Evolutionary conservation across 1,140 invertebrate genomes (phyloP).

Genomic region (Cyrtorhinus lividipennis): DNA sequence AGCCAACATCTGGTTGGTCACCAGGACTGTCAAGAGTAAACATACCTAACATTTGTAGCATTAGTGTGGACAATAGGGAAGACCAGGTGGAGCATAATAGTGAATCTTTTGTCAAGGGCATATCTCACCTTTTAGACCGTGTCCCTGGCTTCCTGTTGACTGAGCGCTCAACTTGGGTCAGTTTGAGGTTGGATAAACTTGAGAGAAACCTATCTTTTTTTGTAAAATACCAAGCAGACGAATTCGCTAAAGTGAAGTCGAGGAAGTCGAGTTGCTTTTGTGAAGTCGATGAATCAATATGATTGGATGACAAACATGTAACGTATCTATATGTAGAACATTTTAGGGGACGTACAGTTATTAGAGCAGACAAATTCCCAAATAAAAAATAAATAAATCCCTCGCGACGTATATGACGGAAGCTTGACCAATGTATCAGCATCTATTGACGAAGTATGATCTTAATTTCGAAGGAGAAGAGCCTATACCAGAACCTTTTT

Average conservation of each 20-base stretch:
- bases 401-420: no score
- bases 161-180: not conserved
- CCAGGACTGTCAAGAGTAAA: not conserved
- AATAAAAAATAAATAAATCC: no score
- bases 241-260: not conserved
- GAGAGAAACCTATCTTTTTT: not conserved
- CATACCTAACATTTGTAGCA: not conserved
- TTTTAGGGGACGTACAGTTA: no score
- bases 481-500: no score
- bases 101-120: not conserved
- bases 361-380: no score
- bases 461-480: no score
- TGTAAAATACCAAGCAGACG: not conserved
- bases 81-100: not conserved
- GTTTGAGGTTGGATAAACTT: not conserved
- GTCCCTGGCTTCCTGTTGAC: not conserved
- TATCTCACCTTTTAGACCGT: not conserved
- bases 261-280: no score
- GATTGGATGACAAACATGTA: no score
- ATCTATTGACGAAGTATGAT: no score
- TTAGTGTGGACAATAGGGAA: not conserved
- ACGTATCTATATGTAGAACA: no score
- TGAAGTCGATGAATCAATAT: not conserved
- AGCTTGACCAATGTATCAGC: no score
- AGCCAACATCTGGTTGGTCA: not conserved